These are phyloP conservation scores for honey bee (Apis mellifera) DNA, from an alignment of 1,140 invertebrate genomes.

Conservation along the genomic window DNA sequence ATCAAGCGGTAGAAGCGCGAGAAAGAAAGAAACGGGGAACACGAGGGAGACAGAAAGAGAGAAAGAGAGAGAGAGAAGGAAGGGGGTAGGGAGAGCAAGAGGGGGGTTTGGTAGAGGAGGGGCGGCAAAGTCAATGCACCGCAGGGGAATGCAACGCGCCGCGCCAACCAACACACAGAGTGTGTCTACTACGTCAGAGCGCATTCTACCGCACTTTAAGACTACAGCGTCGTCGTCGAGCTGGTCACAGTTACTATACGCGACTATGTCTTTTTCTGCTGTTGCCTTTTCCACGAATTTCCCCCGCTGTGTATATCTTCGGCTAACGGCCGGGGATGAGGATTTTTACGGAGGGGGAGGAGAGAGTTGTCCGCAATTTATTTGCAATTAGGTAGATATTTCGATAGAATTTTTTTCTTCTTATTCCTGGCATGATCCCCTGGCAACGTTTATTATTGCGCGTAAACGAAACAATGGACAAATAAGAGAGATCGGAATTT, in stretches of 20 bases:
- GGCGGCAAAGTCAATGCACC: constrained; percentile 78
- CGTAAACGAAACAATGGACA: no score
- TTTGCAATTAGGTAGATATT: no score
- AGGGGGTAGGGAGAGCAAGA: not conserved
- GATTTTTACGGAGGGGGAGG: no score
- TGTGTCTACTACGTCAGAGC: constrained; percentile 71
- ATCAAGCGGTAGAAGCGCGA: constrained; percentile 42
- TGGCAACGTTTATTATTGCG: no score
- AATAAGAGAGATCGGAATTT: no score
- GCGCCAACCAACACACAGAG: constrained; percentile 72
- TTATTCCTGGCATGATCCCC: no score
- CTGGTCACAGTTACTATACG: constrained; percentile 15
- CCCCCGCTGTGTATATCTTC: not conserved
- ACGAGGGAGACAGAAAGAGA: not conserved
- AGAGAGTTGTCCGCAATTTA: no score
- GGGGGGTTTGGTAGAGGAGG: constrained; percentile 54
- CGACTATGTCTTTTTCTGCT: not conserved
- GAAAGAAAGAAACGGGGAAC: not conserved
- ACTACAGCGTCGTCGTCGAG: constrained; percentile 46
- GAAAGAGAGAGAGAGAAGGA: not conserved
- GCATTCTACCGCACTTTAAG: constrained; percentile 73
- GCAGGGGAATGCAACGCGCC: constrained; percentile 77
- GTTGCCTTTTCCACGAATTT: constrained; percentile 14
- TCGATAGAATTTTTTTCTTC: no score
- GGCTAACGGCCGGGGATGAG: no score